Evolutionary conservation across 2,888 invertebrate genomes (phyloP), one percentile per base, ranked within the genome.

Genomic region (Troglohyphantes excavatus): DNA sequence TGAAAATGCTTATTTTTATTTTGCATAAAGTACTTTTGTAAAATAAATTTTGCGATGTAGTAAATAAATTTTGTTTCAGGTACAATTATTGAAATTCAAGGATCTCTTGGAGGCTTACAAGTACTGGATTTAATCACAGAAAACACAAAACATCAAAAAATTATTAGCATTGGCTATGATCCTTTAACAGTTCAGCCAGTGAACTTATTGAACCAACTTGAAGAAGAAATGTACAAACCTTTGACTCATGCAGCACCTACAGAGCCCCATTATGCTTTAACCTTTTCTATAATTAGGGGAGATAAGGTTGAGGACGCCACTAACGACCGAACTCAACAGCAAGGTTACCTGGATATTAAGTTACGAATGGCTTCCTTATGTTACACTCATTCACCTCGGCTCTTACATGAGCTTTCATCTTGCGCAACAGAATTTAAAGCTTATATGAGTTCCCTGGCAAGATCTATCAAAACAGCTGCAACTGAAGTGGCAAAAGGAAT

Each of bases 401-500:
- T 98, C 93, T 95, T 98, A 82, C 95, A 95, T 43, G 98, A 98
- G 93, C 94, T 98, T 90, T 96, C 96, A 92, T 96, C 96, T 59
- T 98, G 98, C 93, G 96, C 97, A 13, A 96, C 96, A 17, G 97
- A 98, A 94, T 98, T 98, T 94, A 96, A 97, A 93, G 97, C 97
- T 93, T 98, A 98, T 94, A 94, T 97, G 92, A 96, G 96, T 82
- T 96, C 96, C 93, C 95, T 98, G 91, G 97, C 97, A 17, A 95
- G 96, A 81, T 97, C 97, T 76, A 96, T 98, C 92, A 96, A 96
- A 92, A 96, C 96, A 82, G 98, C 98, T 81, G 98, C 98, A 46
- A 96, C 97, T 0, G 98, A 98, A 94, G 97, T 98, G 96, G 98
- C 98, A 27, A 95, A 97, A 90, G 97, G 97, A 0, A 95, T 98